These are phyloP conservation scores for Vimba vimba DNA, from an alignment of 2,113 vertebrate genomes.

Conservation along the genomic window DNA sequence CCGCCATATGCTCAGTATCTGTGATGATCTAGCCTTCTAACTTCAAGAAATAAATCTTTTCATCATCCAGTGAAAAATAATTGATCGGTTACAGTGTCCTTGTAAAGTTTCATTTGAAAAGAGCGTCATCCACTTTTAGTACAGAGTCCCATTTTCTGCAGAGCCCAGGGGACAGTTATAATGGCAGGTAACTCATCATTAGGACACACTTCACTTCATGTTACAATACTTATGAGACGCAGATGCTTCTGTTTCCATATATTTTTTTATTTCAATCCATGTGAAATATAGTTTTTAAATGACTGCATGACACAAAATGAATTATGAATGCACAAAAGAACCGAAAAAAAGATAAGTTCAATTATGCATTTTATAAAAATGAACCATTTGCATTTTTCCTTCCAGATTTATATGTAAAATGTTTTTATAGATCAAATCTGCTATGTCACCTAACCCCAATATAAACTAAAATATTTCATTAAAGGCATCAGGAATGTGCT, in stretches of 20 bases:
- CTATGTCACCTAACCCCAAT: not conserved
- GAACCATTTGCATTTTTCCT: not conserved
- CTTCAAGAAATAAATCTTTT: not conserved
- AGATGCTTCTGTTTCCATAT: not conserved
- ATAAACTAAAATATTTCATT: slow-evolving; percentile 37
- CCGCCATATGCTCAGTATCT: slow-evolving; percentile 14
- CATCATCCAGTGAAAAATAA: not conserved
- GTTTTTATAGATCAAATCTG: slow-evolving; percentile 2
- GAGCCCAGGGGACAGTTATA: slow-evolving; percentile 35
- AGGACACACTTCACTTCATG: slow-evolving; percentile 35
- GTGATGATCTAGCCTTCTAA: not conserved
- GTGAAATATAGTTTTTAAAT: not conserved
- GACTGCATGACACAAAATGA: not conserved
- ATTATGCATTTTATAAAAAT: not conserved
- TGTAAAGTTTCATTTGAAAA: slow-evolving; percentile 22
- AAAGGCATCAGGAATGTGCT: slow-evolving; percentile 19
- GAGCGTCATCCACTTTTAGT: slow-evolving; percentile 12
- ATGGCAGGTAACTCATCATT: slow-evolving; percentile 29
- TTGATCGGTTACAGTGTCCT: slow-evolving; percentile 27
- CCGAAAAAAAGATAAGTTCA: too few species aligned
- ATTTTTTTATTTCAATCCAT: not conserved
- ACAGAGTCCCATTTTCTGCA: slow-evolving; percentile 25
- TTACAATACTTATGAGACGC: not conserved
- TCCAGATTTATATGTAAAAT: slow-evolving; percentile 1
- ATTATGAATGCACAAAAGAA: not conserved